These are phyloP conservation scores for Drosophila nebulosa DNA, from an alignment of 1,140 invertebrate genomes.

Conservation along the genomic window DNA sequence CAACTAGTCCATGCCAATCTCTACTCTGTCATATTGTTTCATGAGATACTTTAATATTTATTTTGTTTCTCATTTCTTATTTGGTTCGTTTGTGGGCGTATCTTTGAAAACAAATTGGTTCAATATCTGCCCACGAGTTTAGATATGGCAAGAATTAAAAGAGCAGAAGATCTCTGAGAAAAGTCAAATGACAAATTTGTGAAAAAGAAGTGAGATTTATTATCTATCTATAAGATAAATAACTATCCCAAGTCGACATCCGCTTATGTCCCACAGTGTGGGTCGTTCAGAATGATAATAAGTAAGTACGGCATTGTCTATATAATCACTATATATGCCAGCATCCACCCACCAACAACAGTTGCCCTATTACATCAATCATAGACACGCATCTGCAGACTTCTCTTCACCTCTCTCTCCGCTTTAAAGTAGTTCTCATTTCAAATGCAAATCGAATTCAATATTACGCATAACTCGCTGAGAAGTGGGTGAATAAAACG, in stretches of 20 bases:
- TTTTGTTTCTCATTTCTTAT: background rate
- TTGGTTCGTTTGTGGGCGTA: conserved; percentile 29
- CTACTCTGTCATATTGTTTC: background rate
- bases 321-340: conserved; percentile 8
- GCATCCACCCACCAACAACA: conserved; percentile 48
- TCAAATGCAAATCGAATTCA: conserved; percentile 38
- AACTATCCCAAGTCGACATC: background rate
- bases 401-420: conserved; percentile 4
- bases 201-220: background rate
- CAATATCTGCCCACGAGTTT: background rate
- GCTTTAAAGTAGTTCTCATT: conserved; percentile 12
- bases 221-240: background rate
- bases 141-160: background rate
- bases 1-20: conserved; percentile 48
- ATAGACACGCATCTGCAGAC: conserved; percentile 48
- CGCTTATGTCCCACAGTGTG: background rate
- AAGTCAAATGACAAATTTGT: background rate
- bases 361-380: conserved; percentile 54
- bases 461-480: conserved; percentile 50
- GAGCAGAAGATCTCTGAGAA: background rate
- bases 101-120: conserved; percentile 20
- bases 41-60: conserved; percentile 9
- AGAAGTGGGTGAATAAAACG: conserved; percentile 61
- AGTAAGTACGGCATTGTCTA: background rate
- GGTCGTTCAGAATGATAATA: background rate